Conservation (phyloP, 2,113 vertebrate species). For the Beaufortia kweichowensis region DNA sequence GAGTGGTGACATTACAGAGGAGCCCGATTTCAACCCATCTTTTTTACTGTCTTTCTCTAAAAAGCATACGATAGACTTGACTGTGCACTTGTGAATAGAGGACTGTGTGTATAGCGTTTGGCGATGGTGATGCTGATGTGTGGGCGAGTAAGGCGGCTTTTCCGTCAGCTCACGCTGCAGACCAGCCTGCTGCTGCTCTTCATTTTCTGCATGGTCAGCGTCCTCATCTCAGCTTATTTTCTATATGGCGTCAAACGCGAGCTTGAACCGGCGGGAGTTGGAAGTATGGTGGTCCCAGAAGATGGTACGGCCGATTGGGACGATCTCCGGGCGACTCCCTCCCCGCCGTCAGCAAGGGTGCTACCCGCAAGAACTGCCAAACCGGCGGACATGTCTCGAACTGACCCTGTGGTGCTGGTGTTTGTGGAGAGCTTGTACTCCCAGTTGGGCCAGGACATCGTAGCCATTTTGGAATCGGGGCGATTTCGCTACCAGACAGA, state of each 20-base stretch:
- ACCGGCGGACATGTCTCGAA: constrained; percentile 76
- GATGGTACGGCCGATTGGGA: constrained; percentile 74
- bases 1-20: constrained; percentile 79
- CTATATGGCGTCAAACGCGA: constrained; percentile 95
- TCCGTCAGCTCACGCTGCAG: constrained; percentile 93
- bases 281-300: constrained; percentile 70
- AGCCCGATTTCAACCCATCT: constrained; percentile 58
- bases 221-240: constrained; percentile 96
- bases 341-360: constrained; percentile 66
- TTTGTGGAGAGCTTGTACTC: constrained; percentile 91
- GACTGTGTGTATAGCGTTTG: constrained; percentile 48
- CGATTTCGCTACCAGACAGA: constrained; percentile 88
- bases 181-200: constrained; percentile 93
- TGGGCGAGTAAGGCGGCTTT: constrained; percentile 85
- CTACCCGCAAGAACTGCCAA: constrained; percentile 77
- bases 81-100: constrained; percentile 55
- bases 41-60: constrained; percentile 50
- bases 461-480: constrained; percentile 87
- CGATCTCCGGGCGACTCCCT: constrained; percentile 77
- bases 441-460: constrained; percentile 87
- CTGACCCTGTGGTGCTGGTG: constrained; percentile 84
- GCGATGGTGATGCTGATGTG: constrained; percentile 78
- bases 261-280: constrained; percentile 85
- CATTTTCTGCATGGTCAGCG: constrained; percentile 91
- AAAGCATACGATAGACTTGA: constrained; percentile 65